Evolutionary conservation across 2,113 vertebrate species (phyloP).

Genomic region (Amazona guildingii): DNA sequence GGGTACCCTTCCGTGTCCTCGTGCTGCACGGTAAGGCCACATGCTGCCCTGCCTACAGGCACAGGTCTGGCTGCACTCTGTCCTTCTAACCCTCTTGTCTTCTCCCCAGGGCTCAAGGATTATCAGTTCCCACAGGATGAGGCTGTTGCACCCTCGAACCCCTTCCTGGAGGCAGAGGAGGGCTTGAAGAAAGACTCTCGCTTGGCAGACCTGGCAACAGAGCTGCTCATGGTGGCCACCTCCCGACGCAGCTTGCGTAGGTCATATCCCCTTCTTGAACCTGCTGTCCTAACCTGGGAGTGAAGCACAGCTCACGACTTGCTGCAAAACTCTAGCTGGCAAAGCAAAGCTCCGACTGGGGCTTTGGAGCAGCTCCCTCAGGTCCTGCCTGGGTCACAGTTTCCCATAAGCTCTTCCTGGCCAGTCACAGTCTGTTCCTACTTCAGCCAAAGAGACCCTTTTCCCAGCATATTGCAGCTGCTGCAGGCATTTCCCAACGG

Average conservation of each 20-base stretch:
- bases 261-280: neutral
- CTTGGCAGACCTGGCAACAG: slow-evolving; percentile 87
- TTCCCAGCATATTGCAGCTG: neutral
- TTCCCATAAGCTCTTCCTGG: neutral
- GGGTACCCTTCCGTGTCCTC: slow-evolving; percentile 93
- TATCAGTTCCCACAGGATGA: slow-evolving; percentile 90
- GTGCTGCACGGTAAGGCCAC: slow-evolving; percentile 85
- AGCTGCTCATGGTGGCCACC: slow-evolving; percentile 92
- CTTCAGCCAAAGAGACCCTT: neutral
- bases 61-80: rapidly evolving
- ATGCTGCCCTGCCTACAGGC: rapidly evolving
- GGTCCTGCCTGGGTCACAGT: neutral
- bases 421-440: neutral
- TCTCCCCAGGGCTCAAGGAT: slow-evolving; percentile 86
- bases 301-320: neutral
- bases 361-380: neutral
- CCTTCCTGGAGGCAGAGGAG: slow-evolving; percentile 93
- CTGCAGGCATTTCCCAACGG: neutral
- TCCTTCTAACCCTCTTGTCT: rapidly evolving
- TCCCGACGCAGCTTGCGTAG: slow-evolving; percentile 87
- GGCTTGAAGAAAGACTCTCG: slow-evolving; percentile 85
- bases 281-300: neutral
- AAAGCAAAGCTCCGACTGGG: rapidly evolving
- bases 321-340: neutral
- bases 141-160: slow-evolving; percentile 92